A percentile compares a stretch with the other conserved stretches of the same genome.
These are phyloP conservation scores for Drosophila sproati DNA, from an alignment of 1,140 invertebrate genomes.

Conservation along the genomic window DNA sequence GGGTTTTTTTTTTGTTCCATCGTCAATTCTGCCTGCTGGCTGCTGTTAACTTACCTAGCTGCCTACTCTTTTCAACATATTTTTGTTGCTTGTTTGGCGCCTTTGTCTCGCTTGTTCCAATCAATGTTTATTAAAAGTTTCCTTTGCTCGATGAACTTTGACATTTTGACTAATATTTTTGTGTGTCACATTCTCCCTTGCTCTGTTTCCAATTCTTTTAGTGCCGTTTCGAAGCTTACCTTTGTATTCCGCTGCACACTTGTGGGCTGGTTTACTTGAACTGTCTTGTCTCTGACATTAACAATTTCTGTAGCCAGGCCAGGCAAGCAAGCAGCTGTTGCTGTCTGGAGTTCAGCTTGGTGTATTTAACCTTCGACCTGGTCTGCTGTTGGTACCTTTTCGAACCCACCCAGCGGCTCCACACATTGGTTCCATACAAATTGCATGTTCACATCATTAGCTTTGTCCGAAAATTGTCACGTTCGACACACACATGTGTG, in stretches of 20 bases:
- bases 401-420: neutral
- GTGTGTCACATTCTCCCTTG: conserved; percentile 1
- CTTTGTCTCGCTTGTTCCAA: conserved; percentile 52
- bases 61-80: neutral
- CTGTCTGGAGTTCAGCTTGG: conserved; percentile 10
- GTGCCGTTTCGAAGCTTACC: conserved; percentile 6
- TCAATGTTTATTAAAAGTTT: conserved; percentile 73
- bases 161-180: conserved; percentile 47
- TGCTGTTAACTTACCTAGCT: no score
- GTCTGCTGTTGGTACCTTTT: neutral
- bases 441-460: conserved; percentile 72
- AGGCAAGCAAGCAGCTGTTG: conserved; percentile 1
- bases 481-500: conserved; percentile 66
- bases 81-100: conserved; percentile 1
- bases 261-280: conserved; percentile 11
- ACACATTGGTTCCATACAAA: conserved; percentile 51
- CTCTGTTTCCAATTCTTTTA: neutral
- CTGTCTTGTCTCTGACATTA: conserved; percentile 9
- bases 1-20: neutral
- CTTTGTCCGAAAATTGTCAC: conserved; percentile 76
- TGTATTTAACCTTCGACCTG: conserved; percentile 13
- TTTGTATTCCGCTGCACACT: conserved; percentile 16
- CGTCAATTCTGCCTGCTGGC: neutral
- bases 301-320: conserved; percentile 2
- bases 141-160: conserved; percentile 57